phyloP scores from a whole-genome alignment of 2,888 invertebrate species.

The Chalcosyrphus nemorum region DNA sequence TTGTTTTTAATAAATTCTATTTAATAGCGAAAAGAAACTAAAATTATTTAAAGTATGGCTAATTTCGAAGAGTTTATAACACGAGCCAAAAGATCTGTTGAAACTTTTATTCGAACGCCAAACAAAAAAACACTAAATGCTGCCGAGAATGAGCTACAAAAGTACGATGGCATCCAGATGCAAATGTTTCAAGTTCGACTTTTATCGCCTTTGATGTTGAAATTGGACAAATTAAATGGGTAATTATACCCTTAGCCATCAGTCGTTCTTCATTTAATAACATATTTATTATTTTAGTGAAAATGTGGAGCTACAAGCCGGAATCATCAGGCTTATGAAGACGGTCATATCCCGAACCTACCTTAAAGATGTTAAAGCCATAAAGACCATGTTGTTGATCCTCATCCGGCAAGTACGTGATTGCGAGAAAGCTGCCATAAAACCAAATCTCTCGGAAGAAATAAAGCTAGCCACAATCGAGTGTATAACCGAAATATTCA shows the following conservation, averaged over 20 bases:
- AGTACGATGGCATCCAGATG: slow-evolving; percentile 77
- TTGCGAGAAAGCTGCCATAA: slow-evolving; percentile 74
- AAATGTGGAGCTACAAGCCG: slow-evolving; percentile 78
- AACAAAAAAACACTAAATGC: slow-evolving; percentile 75
- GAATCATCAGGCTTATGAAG: slow-evolving; percentile 77
- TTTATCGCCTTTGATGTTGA: slow-evolving; percentile 78
- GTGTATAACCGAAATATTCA: slow-evolving; percentile 77
- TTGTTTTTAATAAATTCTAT: too few species aligned
- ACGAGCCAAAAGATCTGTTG: slow-evolving; percentile 79
- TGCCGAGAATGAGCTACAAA: slow-evolving; percentile 76
- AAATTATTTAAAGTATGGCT: slow-evolving; percentile 72
- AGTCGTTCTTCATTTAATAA: not conserved
- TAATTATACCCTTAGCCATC: slow-evolving; percentile 57
- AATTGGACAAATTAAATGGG: slow-evolving; percentile 79
- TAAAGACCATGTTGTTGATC: slow-evolving; percentile 78
- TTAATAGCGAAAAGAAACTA: too few species aligned
- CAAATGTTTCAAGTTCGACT: slow-evolving; percentile 79
- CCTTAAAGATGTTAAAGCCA: slow-evolving; percentile 77
- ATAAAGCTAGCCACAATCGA: slow-evolving; percentile 79
- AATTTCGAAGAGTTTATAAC: slow-evolving; percentile 78
- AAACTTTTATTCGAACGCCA: slow-evolving; percentile 77
- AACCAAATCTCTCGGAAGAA: slow-evolving; percentile 79
- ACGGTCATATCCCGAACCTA: slow-evolving; percentile 77
- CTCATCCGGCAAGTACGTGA: slow-evolving; percentile 79
- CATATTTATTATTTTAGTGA: slow-evolving; percentile 74